A percentile compares a stretch with the other conserved stretches of the same genome.
Conservation (phyloP, 2,113 vertebrate species). For the Siniperca chuatsi region DNA sequence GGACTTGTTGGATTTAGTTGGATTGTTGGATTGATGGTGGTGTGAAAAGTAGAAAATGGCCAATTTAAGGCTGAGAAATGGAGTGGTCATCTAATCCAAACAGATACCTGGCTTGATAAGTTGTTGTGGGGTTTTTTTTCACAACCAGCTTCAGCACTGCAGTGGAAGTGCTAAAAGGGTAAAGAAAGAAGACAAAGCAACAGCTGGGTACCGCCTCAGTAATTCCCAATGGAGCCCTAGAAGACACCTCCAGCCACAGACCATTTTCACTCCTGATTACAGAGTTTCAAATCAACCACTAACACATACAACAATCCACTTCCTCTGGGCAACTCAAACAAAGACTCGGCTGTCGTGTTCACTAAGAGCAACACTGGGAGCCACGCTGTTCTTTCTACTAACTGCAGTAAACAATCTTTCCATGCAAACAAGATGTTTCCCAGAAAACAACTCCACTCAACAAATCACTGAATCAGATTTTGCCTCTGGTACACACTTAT, state of each 20-base stretch:
- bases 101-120: conserved; percentile 82
- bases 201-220: conserved; percentile 86
- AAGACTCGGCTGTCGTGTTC: conserved; percentile 68
- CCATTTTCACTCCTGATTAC: conserved; percentile 85
- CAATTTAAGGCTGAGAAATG: conserved; percentile 85
- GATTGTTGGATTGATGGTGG: conserved; percentile 67
- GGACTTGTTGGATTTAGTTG: conserved; percentile 55
- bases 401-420: conserved; percentile 63
- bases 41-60: conserved; percentile 80
- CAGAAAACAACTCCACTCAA: conserved; percentile 49
- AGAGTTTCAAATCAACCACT: conserved; percentile 82
- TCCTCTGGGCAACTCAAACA: conserved; percentile 69
- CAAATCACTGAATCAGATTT: conserved; percentile 71
- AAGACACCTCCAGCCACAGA: conserved; percentile 79
- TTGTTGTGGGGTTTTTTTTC: conserved; percentile 57
- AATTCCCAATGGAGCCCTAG: conserved; percentile 80
- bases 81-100: conserved; percentile 83
- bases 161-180: conserved; percentile 84
- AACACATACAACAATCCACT: conserved; percentile 78
- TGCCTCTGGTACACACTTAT: conserved; percentile 58
- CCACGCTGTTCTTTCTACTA: conserved; percentile 26
- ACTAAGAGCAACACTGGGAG: conserved; percentile 29
- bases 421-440: conserved; percentile 76
- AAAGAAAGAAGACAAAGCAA: conserved; percentile 82
- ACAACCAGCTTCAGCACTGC: conserved; percentile 78